Evolutionary conservation across 2,113 vertebrate species (phyloP), one percentile per base, ranked within the genome.

Genomic region (Numida meleagris): DNA sequence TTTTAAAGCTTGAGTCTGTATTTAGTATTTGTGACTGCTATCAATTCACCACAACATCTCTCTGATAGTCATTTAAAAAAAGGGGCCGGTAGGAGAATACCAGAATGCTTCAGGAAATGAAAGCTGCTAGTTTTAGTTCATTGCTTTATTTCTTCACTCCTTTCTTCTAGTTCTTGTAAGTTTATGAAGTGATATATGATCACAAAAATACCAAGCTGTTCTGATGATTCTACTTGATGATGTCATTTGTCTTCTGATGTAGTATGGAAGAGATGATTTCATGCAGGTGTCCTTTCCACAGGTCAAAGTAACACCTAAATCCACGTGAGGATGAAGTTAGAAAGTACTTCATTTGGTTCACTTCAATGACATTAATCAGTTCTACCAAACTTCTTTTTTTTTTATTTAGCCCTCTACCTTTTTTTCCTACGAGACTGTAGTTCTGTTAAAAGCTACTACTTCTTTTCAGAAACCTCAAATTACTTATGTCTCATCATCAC

Each of bases 11-110:
- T 90, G 80, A 34, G 42, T 95, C 73, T 68, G 48, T 90, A 23
- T 81, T 95, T 94, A 94, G 90, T 80, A 86, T 92, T 95, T 93
- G 88, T 92, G 90, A 65, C 82, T 92, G 80, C 73, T 75, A 34
- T 92, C 80, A 86, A 65, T 93, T 93, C 90, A 36, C 50, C 10
- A 5, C 63, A 59, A 80, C 58, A 76, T 90, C 38, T 82, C 16
- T 23, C 51, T 19, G 36, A 67, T 8, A 53, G 72, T 58, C 62
- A 17, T 80, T 66, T 55, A 72, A 73, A 66, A 68, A 33, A 45
- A 36, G 33, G 55, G 21, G 5, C 25, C 55, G 6, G 55, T 19
- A 46, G 21, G 10, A 46, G 21, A 9, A 29, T 10, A 62, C 36
- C 25, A 27, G 25, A 93, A 75, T 72, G 63, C 53, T 86, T 92